Evolutionary conservation across 2,113 vertebrate species (phyloP).

Genomic region (Cyprinodon tularosa): DNA sequence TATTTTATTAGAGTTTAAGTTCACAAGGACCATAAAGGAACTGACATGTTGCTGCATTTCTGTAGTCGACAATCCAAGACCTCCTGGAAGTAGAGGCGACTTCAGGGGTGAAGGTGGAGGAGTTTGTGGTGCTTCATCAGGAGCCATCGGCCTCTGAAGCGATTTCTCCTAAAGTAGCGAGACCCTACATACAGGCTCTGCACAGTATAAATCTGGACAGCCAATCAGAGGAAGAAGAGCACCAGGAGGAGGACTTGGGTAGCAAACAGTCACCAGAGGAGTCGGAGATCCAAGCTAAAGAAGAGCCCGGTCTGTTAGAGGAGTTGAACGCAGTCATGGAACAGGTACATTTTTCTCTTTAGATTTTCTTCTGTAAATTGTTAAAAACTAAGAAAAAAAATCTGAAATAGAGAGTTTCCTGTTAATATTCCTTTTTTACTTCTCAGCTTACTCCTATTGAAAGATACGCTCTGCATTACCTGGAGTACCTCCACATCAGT

Average conservation of each 20-base stretch:
- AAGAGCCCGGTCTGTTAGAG: slow-evolving; percentile 83
- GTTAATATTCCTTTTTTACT: background rate
- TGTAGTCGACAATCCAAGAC: slow-evolving; percentile 93
- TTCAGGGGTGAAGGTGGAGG: slow-evolving; percentile 90
- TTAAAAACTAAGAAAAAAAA: background rate
- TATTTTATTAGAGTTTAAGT: background rate
- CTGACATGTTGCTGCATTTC: background rate
- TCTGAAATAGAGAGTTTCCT: background rate
- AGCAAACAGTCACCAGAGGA: slow-evolving; percentile 62
- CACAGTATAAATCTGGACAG: slow-evolving; percentile 86
- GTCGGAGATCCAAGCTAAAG: slow-evolving; percentile 55
- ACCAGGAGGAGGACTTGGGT: slow-evolving; percentile 43
- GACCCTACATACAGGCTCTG: slow-evolving; percentile 92
- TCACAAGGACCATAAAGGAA: background rate
- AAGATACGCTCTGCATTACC: slow-evolving; percentile 91
- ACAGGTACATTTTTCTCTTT: slow-evolving; percentile 78
- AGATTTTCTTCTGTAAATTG: background rate
- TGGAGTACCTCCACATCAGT: slow-evolving; percentile 85
- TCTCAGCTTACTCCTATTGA: slow-evolving; percentile 93
- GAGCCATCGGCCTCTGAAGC: slow-evolving; percentile 89
- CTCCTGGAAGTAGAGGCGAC: slow-evolving; percentile 92
- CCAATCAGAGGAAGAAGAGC: slow-evolving; percentile 32
- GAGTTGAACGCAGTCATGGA: slow-evolving; percentile 89
- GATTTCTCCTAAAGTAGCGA: slow-evolving; percentile 89
- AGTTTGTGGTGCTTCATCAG: slow-evolving; percentile 93